These are phyloP conservation scores for Acanthosepion lycidas DNA, from an alignment of 2,888 invertebrate species.

Conservation along the genomic window DNA sequence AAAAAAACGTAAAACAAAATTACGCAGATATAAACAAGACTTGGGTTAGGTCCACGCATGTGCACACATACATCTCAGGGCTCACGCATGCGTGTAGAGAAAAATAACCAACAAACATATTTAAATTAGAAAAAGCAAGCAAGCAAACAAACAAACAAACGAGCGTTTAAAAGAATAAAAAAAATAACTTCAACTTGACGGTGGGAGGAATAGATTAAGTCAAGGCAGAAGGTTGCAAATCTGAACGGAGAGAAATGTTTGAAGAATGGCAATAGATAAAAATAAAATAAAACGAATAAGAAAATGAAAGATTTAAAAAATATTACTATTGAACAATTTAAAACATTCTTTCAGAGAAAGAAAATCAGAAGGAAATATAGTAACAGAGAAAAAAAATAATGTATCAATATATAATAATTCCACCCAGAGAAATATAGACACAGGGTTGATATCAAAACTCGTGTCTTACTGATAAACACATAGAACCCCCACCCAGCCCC, in stretches of 20 bases:
- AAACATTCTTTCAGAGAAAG: background rate
- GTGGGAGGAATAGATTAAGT: slow-evolving; percentile 33
- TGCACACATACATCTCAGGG: slow-evolving; percentile 11
- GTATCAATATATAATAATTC: background rate
- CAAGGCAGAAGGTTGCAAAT: background rate
- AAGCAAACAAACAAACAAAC: background rate
- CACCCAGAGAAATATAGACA: background rate
- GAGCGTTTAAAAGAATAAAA: background rate
- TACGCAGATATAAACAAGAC: background rate
- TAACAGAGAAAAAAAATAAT: background rate
- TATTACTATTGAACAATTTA: background rate
- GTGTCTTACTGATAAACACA: background rate
- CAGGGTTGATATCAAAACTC: background rate
- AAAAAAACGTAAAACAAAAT: background rate
- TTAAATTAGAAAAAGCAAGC: background rate
- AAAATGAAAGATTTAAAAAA: background rate
- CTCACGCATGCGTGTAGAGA: background rate
- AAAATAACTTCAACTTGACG: background rate
- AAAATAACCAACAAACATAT: background rate
- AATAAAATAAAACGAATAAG: background rate
- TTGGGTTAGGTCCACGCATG: background rate
- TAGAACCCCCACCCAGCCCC: background rate
- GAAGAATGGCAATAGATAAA: background rate
- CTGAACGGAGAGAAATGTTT: background rate
- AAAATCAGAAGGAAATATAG: background rate